phyloP scores from a whole-genome alignment of 2,888 invertebrate species.

The Blera fallax region DNA sequence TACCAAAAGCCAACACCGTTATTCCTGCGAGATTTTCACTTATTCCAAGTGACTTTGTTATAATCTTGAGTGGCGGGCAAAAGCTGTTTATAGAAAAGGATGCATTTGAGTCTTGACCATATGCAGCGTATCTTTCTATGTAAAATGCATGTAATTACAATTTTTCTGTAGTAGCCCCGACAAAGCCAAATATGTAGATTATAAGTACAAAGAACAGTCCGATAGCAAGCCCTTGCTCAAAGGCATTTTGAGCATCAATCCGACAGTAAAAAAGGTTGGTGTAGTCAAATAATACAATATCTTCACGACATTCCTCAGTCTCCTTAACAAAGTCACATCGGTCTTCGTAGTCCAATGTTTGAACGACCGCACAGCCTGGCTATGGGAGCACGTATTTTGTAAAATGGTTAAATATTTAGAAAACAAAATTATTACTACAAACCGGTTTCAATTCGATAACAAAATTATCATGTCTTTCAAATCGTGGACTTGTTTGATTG shows the following conservation, averaged over 20 bases:
- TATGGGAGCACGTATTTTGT: slow-evolving; percentile 33
- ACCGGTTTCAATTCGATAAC: slow-evolving; percentile 45
- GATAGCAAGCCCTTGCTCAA: slow-evolving; percentile 62
- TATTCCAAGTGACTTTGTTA: slow-evolving; percentile 81
- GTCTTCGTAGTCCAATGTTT: slow-evolving; percentile 75
- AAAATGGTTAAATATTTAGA: neutral
- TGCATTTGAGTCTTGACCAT: neutral
- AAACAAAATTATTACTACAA: slow-evolving; percentile 42
- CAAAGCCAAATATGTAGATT: slow-evolving; percentile 83
- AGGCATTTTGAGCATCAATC: slow-evolving; percentile 74
- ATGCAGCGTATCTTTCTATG: no score
- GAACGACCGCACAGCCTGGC: slow-evolving; percentile 79
- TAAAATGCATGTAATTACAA: slow-evolving; percentile 82
- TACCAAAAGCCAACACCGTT: slow-evolving; percentile 87
- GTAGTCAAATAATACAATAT: slow-evolving; percentile 79
- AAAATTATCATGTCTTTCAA: slow-evolving; percentile 53
- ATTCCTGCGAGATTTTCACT: slow-evolving; percentile 85
- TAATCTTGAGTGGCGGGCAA: slow-evolving; percentile 83
- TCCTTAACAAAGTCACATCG: slow-evolving; percentile 80
- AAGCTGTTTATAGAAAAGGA: slow-evolving; percentile 79
- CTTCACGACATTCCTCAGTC: slow-evolving; percentile 76
- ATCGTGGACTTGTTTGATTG: slow-evolving; percentile 36
- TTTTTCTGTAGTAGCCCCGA: slow-evolving; percentile 84
- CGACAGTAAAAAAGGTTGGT: slow-evolving; percentile 80
- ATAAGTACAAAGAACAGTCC: slow-evolving; percentile 56